Percentiles rank a stretch among this genome's conserved stretches.
These are phyloP conservation scores for Aelia acuminata DNA, from an alignment of 2,888 invertebrate species.

Conservation along the genomic window DNA sequence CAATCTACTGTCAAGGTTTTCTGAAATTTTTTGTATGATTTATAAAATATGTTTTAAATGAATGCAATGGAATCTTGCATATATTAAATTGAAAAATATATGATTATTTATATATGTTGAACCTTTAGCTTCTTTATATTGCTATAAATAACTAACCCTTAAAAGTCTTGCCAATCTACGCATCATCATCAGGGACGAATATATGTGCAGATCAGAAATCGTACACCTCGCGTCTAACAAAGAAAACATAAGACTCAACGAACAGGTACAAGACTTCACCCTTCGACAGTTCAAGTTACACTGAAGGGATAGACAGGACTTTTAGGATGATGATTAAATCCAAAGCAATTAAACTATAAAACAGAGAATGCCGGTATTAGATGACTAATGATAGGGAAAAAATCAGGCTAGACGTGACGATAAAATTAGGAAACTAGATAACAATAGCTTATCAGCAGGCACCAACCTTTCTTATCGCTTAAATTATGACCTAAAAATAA, in stretches of 20 bases:
- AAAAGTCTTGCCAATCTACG: not conserved
- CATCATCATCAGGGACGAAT: not conserved
- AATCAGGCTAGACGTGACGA: not conserved
- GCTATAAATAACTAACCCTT: not conserved
- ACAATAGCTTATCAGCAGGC: not conserved
- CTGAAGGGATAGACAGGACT: too few species aligned
- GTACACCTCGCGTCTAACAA: too few species aligned
- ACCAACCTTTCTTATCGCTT: not conserved
- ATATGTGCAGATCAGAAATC: too few species aligned
- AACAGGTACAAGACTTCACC: not conserved
- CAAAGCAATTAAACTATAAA: not conserved
- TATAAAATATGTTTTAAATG: too few species aligned
- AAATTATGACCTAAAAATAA: not conserved
- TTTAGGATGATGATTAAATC: too few species aligned
- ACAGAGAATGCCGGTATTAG: not conserved
- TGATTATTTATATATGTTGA: not conserved
- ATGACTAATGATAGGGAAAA: not conserved
- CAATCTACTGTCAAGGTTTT: too few species aligned
- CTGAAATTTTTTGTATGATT: too few species aligned
- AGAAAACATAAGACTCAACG: not conserved
- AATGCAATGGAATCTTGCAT: too few species aligned
- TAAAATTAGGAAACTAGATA: not conserved
- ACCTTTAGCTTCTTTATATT: not conserved
- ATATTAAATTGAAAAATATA: too few species aligned
- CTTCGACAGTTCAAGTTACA: not conserved